These are phyloP conservation scores for Drosophila incognita DNA, from an alignment of 2,888 invertebrate genomes.

Conservation along the genomic window DNA sequence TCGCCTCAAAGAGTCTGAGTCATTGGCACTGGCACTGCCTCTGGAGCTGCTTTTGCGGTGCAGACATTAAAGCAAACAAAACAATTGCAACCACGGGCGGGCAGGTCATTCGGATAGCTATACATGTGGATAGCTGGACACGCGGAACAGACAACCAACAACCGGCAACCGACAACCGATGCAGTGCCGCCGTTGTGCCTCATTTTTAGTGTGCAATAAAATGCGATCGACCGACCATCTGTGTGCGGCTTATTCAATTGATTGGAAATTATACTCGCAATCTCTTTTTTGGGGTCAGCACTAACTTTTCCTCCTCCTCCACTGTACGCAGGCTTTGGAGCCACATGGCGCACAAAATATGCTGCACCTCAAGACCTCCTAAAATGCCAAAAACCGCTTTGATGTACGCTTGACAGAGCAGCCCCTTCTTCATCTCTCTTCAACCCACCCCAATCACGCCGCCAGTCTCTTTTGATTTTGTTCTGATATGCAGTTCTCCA, in stretches of 20 bases:
- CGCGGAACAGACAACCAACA: slow-evolving; percentile 17
- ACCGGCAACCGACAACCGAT: slow-evolving; percentile 1
- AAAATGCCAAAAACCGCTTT: slow-evolving; percentile 57
- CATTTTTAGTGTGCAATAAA: slow-evolving; percentile 78
- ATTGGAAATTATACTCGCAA: slow-evolving; percentile 72
- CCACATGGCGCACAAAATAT: slow-evolving; percentile 70
- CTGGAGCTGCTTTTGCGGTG: slow-evolving; percentile 44
- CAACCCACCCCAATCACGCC: background rate
- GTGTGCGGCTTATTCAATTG: slow-evolving; percentile 73
- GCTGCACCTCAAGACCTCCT: slow-evolving; percentile 50
- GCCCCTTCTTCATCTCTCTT: background rate
- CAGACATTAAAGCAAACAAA: slow-evolving; percentile 73
- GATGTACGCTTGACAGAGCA: slow-evolving; percentile 60
- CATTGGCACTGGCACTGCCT: slow-evolving; percentile 9
- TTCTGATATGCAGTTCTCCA: slow-evolving; percentile 74
- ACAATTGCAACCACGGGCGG: slow-evolving; percentile 57
- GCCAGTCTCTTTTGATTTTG: slow-evolving; percentile 47
- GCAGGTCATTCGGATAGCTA: slow-evolving; percentile 44
- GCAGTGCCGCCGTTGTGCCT: slow-evolving; percentile 43
- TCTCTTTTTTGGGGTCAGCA: slow-evolving; percentile 60
- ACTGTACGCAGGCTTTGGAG: slow-evolving; percentile 16
- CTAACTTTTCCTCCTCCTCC: slow-evolving; percentile 1
- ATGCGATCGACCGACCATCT: slow-evolving; percentile 51
- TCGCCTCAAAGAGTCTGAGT: slow-evolving; percentile 1
- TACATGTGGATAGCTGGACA: slow-evolving; percentile 22